phyloP scores from a whole-genome alignment of 2,113 vertebrate genomes.

The Lepus americanus region DNA sequence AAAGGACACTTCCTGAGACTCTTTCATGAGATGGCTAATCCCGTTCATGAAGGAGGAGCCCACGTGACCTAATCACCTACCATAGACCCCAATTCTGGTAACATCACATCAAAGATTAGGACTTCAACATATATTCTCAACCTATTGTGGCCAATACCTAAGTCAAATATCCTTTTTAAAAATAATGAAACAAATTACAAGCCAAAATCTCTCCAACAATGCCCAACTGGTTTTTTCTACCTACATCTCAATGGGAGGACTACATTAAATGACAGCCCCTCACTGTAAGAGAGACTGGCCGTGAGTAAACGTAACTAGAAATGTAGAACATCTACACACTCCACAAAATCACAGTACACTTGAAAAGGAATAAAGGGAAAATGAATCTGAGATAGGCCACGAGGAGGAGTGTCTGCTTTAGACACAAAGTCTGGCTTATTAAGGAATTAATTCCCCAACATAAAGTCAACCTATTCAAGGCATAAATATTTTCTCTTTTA shows the following conservation, averaged over 20 bases:
- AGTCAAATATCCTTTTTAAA: background rate
- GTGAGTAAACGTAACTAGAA: background rate
- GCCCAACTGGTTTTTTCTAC: accelerated
- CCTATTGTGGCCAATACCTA: background rate
- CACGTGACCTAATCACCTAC: background rate
- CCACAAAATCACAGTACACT: background rate
- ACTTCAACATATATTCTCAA: background rate
- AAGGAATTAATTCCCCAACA: background rate
- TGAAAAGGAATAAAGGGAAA: background rate
- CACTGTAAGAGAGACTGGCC: background rate
- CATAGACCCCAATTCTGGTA: background rate
- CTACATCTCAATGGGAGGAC: background rate
- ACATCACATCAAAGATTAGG: background rate
- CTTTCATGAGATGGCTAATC: background rate
- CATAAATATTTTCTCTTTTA: background rate
- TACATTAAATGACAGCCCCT: accelerated
- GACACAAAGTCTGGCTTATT: background rate
- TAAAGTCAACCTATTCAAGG: background rate
- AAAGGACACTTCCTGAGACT: background rate
- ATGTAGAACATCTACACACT: background rate
- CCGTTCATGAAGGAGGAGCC: background rate
- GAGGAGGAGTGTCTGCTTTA: background rate
- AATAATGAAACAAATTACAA: background rate
- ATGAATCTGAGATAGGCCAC: background rate
- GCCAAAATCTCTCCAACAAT: background rate